phyloP scores from a whole-genome alignment of 2,797 vertebrate species.

The Erithacus rubecula region DNA sequence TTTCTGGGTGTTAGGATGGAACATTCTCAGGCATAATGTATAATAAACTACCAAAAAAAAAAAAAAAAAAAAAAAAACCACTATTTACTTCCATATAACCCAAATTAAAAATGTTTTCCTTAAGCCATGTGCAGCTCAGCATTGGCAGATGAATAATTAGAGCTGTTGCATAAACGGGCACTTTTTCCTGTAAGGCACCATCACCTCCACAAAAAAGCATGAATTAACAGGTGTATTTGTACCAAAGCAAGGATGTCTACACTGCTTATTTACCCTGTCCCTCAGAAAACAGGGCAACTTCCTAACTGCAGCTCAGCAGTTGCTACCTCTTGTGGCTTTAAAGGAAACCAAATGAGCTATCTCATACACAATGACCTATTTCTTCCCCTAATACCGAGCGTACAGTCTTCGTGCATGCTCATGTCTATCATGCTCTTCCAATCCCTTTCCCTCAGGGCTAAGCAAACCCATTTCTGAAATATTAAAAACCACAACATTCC shows the following conservation, averaged over 20 bases:
- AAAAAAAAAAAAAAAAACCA: background rate
- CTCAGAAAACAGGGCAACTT: background rate
- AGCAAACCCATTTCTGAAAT: constrained; percentile 21
- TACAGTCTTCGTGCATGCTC: background rate
- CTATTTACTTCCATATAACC: background rate
- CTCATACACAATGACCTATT: background rate
- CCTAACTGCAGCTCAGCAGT: background rate
- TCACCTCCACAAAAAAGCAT: background rate
- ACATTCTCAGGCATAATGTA: background rate
- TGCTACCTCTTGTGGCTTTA: background rate
- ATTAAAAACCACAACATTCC: background rate
- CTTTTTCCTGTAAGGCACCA: background rate
- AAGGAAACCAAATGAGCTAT: background rate
- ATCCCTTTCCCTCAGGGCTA: background rate
- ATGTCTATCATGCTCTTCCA: background rate
- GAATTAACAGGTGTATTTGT: background rate
- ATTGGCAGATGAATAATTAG: background rate
- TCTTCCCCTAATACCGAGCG: background rate
- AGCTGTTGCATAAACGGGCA: background rate
- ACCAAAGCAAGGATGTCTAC: background rate
- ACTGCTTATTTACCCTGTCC: background rate
- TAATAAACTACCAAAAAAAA: background rate
- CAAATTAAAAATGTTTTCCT: background rate
- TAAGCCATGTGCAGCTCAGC: background rate
- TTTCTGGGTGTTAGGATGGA: background rate